Conservation (phyloP, 2,113 vertebrate species). For the Lophius piscatorius region DNA sequence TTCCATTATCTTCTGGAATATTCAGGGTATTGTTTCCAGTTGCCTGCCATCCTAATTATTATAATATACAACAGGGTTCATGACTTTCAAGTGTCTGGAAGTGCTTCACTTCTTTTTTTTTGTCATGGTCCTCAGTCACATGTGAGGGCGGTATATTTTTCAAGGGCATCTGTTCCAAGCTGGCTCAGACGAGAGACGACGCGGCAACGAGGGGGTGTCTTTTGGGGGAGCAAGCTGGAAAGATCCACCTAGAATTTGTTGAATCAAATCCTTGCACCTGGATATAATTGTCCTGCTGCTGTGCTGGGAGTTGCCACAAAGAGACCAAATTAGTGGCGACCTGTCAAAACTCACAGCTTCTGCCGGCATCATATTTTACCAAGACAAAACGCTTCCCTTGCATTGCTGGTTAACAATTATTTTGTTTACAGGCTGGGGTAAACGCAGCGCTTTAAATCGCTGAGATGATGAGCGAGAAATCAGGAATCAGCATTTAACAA, state of each 20-base stretch:
- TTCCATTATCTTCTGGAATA: slow-evolving; percentile 80
- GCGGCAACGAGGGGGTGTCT: slow-evolving; percentile 22
- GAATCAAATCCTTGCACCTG: slow-evolving; percentile 99
- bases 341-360: slow-evolving; percentile 89
- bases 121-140: slow-evolving; percentile 80
- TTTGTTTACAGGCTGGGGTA: slow-evolving; percentile 54
- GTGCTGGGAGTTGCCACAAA: slow-evolving; percentile 94
- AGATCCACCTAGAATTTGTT: slow-evolving; percentile 95
- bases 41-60: slow-evolving; percentile 81
- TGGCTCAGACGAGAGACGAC: slow-evolving; percentile 84
- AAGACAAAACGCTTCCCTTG: slow-evolving; percentile 49
- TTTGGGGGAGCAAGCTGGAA: slow-evolving; percentile 80
- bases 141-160: slow-evolving; percentile 80
- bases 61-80: slow-evolving; percentile 79
- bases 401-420: slow-evolving; percentile 55
- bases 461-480: slow-evolving; percentile 39
- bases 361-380: slow-evolving; percentile 85
- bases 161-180: slow-evolving; percentile 90
- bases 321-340: slow-evolving; percentile 96
- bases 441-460: slow-evolving; percentile 27
- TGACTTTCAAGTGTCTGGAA: slow-evolving; percentile 83
- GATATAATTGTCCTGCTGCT: slow-evolving; percentile 95
- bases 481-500: slow-evolving; percentile 35
- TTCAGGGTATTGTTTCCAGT: slow-evolving; percentile 79
- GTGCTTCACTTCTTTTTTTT: slow-evolving; percentile 61